Evolutionary conservation across 1,140 invertebrate genomes (phyloP).

Genomic region (Pogonognathellus flavescens): DNA sequence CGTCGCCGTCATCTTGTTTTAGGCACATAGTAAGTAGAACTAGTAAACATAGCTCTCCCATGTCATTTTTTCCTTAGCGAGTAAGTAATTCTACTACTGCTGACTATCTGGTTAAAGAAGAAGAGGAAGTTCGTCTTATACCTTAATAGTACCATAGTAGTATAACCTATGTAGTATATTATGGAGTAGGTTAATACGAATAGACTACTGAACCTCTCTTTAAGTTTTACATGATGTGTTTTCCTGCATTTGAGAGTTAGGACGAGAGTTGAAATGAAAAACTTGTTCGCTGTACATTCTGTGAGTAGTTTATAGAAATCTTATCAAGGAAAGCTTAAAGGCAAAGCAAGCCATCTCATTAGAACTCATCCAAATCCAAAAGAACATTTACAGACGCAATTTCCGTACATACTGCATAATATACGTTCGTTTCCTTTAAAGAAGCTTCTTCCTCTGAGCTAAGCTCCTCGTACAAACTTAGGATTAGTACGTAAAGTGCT

Average conservation of each 20-base stretch:
- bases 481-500: neutral
- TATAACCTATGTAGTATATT: too few relatives aligned
- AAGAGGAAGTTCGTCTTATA: too few relatives aligned
- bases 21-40: too few relatives aligned
- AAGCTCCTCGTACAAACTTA: neutral
- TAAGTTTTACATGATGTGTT: too few relatives aligned
- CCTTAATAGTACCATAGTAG: too few relatives aligned
- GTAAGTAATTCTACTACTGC: too few relatives aligned
- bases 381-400: conserved; percentile 4
- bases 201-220: too few relatives aligned
- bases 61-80: too few relatives aligned
- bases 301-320: neutral
- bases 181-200: too few relatives aligned
- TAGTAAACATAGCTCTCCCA: too few relatives aligned
- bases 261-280: neutral
- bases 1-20: too few relatives aligned
- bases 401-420: neutral
- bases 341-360: conserved; percentile 21
- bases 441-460: neutral
- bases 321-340: neutral
- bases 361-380: conserved; percentile 29
- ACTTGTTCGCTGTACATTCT: neutral
- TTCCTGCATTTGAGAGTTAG: neutral
- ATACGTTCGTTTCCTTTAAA: neutral
- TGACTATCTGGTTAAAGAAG: too few relatives aligned